A percentile compares a stretch with the other conserved stretches of the same genome.
phyloP scores from a whole-genome alignment of 2,113 vertebrate genomes.

The Oenanthe melanoleuca region DNA sequence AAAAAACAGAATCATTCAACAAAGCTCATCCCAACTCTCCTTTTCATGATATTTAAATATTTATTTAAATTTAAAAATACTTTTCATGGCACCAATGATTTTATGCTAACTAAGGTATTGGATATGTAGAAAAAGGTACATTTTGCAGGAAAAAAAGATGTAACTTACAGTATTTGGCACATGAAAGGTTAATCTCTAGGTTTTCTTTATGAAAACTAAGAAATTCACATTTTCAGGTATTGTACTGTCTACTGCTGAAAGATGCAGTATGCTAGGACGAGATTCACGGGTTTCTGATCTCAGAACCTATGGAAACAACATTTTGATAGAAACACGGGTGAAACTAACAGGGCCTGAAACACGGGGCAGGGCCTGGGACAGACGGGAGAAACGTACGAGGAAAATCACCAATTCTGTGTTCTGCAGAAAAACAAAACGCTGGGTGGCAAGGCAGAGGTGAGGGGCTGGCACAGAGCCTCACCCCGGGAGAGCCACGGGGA shows the following conservation, averaged over 20 bases:
- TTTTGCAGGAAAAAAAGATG: conserved; percentile 71
- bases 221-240: conserved; percentile 82
- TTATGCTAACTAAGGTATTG: conserved; percentile 78
- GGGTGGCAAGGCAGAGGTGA: conserved; percentile 35
- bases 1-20: background rate
- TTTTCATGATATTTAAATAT: conserved; percentile 77
- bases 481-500: conserved; percentile 6
- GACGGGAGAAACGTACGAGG: background rate
- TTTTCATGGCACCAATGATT: conserved; percentile 82
- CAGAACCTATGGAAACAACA: conserved; percentile 62
- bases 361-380: background rate
- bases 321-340: conserved; percentile 46
- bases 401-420: conserved; percentile 10
- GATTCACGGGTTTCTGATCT: conserved; percentile 30
- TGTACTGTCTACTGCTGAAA: conserved; percentile 71
- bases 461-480: background rate
- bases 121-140: conserved; percentile 81
- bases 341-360: conserved; percentile 61
- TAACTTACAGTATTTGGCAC: conserved; percentile 80
- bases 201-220: conserved; percentile 73
- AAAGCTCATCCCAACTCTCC: background rate
- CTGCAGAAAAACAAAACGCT: background rate
- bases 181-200: conserved; percentile 74
- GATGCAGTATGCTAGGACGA: conserved; percentile 53
- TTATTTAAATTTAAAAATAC: conserved; percentile 85